A percentile compares a stretch with the other conserved stretches of the same genome.
Conservation (phyloP, 2,797 vertebrate genomes). For the Hylomyscus alleni region DNA sequence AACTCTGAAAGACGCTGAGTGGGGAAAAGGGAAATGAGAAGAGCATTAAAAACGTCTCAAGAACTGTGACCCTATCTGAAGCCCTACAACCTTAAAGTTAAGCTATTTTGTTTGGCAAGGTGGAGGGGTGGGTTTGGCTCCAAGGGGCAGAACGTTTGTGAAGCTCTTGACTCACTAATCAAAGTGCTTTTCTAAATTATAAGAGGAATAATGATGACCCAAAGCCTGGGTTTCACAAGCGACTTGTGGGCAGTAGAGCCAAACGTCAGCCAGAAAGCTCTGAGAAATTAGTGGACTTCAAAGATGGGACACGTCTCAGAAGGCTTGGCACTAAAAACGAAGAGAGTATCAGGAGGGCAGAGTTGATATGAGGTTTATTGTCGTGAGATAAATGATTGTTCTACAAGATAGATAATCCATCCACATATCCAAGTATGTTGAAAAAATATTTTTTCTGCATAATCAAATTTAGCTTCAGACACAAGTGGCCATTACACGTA, state of each 20-base stretch:
- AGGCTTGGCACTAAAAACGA: not conserved
- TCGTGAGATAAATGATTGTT: slow-evolving; percentile 17
- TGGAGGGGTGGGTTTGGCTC: not conserved
- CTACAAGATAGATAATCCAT: not conserved
- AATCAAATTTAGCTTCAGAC: slow-evolving; percentile 27
- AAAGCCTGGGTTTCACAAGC: not conserved
- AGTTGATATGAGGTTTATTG: not conserved
- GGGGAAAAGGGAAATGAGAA: not conserved
- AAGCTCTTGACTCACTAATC: slow-evolving; percentile 19
- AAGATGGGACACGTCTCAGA: not conserved
- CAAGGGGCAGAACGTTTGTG: not conserved
- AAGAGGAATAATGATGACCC: not conserved
- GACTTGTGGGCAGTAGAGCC: not conserved
- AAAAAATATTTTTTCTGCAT: slow-evolving; percentile 41
- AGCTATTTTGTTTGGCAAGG: not conserved
- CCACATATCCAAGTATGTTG: not conserved
- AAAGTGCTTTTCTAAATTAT: not conserved
- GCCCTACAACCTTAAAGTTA: slow-evolving; percentile 7
- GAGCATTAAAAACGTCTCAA: not conserved
- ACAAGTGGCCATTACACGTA: not conserved
- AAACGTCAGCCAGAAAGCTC: not conserved
- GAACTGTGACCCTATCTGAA: not conserved
- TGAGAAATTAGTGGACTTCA: not conserved
- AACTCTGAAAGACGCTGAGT: not conserved
- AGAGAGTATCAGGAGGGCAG: not conserved